Evolutionary conservation across 2,888 invertebrate genomes (phyloP), one percentile per base, ranked within the genome.

Genomic region (Phlogophora meticulosa): DNA sequence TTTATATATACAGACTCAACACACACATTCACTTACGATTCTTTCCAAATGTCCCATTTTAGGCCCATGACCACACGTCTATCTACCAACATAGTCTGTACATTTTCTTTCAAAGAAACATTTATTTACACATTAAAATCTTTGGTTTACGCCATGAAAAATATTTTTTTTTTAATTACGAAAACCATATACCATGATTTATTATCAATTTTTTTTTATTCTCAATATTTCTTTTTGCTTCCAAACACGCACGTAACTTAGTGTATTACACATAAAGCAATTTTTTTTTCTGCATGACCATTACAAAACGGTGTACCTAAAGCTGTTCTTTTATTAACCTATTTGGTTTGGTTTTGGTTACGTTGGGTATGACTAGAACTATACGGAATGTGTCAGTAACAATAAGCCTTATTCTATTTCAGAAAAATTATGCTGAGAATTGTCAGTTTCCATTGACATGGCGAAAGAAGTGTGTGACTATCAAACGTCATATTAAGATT

Each of bases 61-160:
- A 84, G 87, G 88, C 87, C 88, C 78, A 78, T 80, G 78, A 80
- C 78, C 81, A 80, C 67, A 76, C 72, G 42, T 77, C 81, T 88
- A 88, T 72, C 83, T 87, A 87, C 60, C 56, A 78, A 77, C 80
- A 76, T 58, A 55, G 61, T 86, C 86, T 89, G 87, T 89, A 91
- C 88, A 90, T 76, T 87, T 87, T 86, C 81, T 88, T 89, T 85
- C 78, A 75, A 87, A 87, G 87, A 90, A 85, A 86, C 72, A 68
- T 77, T 81, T 89, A 89, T 89, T 84, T 90, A 92, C 88, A 89
- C 48, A 64, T 76, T 79, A 67, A 67, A 57, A 85, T 83, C 73
- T 80, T 85, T 83, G 79, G 76, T 86, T 86, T 88, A 81, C 82
- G 81, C 82, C 89, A 88, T 86, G 88, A 91, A 92, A 92, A 91